A percentile compares a stretch with the other conserved stretches of the same genome.
Conservation (phyloP, 2,888 invertebrate species). For the Allacma fusca region DNA sequence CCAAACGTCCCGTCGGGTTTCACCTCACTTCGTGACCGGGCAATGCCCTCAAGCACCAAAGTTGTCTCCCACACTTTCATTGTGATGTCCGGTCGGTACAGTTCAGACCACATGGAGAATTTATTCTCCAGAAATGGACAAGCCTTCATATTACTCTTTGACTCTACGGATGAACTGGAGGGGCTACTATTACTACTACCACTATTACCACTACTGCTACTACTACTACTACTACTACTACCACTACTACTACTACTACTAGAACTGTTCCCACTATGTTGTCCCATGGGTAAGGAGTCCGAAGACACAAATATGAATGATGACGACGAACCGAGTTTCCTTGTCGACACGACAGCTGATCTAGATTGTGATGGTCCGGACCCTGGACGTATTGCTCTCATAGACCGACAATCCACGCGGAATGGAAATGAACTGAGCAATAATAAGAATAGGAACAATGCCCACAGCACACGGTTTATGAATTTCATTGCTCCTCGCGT, state of each 20-base stretch:
- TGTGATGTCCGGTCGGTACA: conserved; percentile 58
- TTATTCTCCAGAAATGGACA: conserved; percentile 59
- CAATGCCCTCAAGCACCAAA: conserved; percentile 60
- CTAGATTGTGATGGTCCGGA: conserved; percentile 32
- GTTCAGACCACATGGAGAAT: conserved; percentile 55
- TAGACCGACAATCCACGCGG: conserved; percentile 60
- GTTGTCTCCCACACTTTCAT: conserved; percentile 60
- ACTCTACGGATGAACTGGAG: background rate
- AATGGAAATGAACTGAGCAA: conserved; percentile 61
- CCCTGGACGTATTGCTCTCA: conserved; percentile 58
- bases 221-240: background rate
- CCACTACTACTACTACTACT: no score
- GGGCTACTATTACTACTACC: conserved; percentile 4
- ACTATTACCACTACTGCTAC: background rate
- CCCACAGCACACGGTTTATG: conserved; percentile 60
- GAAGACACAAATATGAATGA: background rate
- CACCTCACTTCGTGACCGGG: conserved; percentile 60
- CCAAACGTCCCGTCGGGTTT: conserved; percentile 60
- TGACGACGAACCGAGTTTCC: background rate
- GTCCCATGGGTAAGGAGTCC: no score
- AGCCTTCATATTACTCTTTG: conserved; percentile 32
- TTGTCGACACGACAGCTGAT: background rate
- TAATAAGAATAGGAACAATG: conserved; percentile 60
- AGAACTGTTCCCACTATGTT: no score
- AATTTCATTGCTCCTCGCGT: conserved; percentile 59